Percentiles rank a stretch among this genome's conserved stretches.
Evolutionary conservation across 2,888 invertebrate species (phyloP).

Genomic region (Noctua janthe): DNA sequence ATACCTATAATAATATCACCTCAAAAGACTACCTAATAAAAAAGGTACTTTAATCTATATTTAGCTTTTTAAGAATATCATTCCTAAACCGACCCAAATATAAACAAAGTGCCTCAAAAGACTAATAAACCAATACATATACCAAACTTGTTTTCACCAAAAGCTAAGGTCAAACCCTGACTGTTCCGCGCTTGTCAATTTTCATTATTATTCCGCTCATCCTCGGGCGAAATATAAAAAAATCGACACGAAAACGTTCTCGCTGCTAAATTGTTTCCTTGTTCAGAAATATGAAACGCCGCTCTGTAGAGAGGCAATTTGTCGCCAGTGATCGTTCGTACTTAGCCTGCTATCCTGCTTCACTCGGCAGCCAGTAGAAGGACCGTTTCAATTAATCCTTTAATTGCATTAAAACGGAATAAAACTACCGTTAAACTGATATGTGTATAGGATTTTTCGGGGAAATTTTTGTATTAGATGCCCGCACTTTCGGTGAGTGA

Average conservation of each 20-base stretch:
- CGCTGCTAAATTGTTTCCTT: conserved; percentile 71
- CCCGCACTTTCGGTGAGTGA: conserved; percentile 43
- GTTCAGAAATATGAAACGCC: conserved; percentile 71
- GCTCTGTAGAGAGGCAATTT: conserved; percentile 73
- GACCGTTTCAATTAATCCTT: conserved; percentile 67
- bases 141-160: conserved; percentile 24
- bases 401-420: conserved; percentile 62
- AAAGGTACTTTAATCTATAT: background rate
- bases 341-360: conserved; percentile 57
- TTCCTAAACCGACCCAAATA: background rate
- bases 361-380: conserved; percentile 38
- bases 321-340: conserved; percentile 70
- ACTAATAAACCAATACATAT: conserved; percentile 16
- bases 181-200: conserved; percentile 48
- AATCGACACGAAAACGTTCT: conserved; percentile 63
- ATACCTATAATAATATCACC: background rate
- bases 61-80: background rate
- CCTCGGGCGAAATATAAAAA: conserved; percentile 52
- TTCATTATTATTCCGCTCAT: conserved; percentile 63
- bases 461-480: conserved; percentile 20
- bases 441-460: background rate
- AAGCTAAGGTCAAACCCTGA: conserved; percentile 30
- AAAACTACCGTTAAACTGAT: conserved; percentile 37
- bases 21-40: background rate
- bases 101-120: background rate